Evolutionary conservation across 2,888 invertebrate species (phyloP), one percentile per base, ranked within the genome.

Genomic region (Amaurobius ferox): DNA sequence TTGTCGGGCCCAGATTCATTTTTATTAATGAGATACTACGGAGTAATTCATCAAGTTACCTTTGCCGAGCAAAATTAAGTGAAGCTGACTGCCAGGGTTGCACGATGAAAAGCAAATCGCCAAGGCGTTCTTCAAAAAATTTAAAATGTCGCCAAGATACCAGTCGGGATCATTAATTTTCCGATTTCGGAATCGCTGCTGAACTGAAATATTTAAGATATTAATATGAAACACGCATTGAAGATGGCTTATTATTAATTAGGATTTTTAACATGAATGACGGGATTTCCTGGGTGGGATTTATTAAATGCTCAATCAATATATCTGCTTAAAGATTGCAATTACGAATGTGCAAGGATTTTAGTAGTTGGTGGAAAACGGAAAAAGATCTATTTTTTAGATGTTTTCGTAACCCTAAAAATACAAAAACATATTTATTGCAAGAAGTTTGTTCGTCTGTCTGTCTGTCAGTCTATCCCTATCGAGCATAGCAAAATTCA

Each of bases 1-100:
- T 85, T 85, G 83, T 85, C 83, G 77, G 76, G 81, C 81, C 83
- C 72, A 85, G 83, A 85, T 85, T 85, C 83, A 85, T 85, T 85
- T 85, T 85, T 85, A 85, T 85, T 85, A 85, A 85, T 85, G 83
- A 77, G 83, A 77, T 77, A 85, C 77, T 85, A 77, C 64, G 55
- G 62, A 67, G 83, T 85, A 85, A 85, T 85, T 85, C 83, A 85
- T 85, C 83, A 85, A 85, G 71, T 85, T 77, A 72, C 71, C 77
- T 81, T 29, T 66, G 32, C 66, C 66, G 19, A 66, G 35, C 23
- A 77, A 77, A 71, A 72, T 85, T 77, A 77, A 73, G 73, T 62
- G 55, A 73, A 77, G 77, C 62, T 76, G 76, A 71, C 67, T 66
- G 71, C 76, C 72, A 39, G 71, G 76, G 83, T 83, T 83, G 74